Evolutionary conservation across 2,888 invertebrate species (phyloP), one percentile per base, ranked within the genome.

Genomic region (Drosophila longiperda): DNA sequence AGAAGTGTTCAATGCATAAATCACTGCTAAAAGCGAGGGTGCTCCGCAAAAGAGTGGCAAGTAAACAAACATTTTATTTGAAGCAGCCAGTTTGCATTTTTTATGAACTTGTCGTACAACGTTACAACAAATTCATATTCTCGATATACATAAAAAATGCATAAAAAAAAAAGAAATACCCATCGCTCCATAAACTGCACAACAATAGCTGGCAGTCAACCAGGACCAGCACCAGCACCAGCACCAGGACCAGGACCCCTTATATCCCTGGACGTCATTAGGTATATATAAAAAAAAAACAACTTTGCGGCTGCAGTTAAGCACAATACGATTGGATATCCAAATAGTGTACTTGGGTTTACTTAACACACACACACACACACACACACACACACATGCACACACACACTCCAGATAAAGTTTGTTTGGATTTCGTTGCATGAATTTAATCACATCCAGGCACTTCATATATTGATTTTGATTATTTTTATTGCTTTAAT

Each of bases 51-150:
- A 9, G 8, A 57, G n/a, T 42, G 40, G 11, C 65, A 53, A 64
- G 61, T 69, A 79, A 61, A 78, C 78, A 80, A 84, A 84, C 77
- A 79, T 78, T 77, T 75, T 73, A 70, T 80, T 80, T 86, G 74
- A 88, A 85, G 83, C 83, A 76, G 78, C 75, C 76, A 77, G 77
- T 80, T 88, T 89, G 83, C 71, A 84, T 89, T 88, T 86, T 86
- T 86, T 87, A 86, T 86, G 89, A 87, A 87, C 87, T 90, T 89
- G 90, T 89, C 85, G 82, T 75, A 73, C 78, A 84, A 54, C 77
- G 66, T 55, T 53, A 76, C 59, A 79, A 80, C 83, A 73, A 68
- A 73, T 75, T 73, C 78, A 81, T 84, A 63, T 77, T 73, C 75
- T 78, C 78, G 69, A 83, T 87, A 83, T 82, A 77, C 85, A 87